Evolutionary conservation across 2,113 vertebrate species (phyloP).

Genomic region (Dendropsophus ebraccatus): DNA sequence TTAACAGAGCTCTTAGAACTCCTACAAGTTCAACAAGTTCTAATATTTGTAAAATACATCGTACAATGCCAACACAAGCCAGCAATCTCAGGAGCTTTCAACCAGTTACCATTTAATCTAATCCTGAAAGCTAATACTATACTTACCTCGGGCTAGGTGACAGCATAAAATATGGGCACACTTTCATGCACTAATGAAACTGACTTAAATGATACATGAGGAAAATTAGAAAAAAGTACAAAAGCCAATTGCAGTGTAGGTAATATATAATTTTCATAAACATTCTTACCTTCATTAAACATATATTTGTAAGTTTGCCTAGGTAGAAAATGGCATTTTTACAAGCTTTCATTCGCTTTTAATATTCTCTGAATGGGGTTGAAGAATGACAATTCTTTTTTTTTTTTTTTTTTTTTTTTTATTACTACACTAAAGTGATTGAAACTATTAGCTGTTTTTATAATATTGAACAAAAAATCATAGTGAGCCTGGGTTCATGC

Average conservation of each 20-base stretch:
- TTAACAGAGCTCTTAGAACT: constrained; percentile 16
- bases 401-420: neutral
- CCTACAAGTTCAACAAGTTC: constrained; percentile 17
- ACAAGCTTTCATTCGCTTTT: neutral
- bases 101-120: constrained; percentile 46
- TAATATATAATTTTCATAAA: constrained; percentile 25
- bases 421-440: neutral
- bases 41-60: constrained; percentile 37
- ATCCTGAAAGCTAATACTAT: constrained; percentile 40
- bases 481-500: too few species aligned
- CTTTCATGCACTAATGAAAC: constrained; percentile 51
- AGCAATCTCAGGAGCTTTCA: constrained; percentile 42
- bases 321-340: neutral
- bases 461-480: neutral
- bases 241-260: constrained; percentile 2
- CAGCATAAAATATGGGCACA: constrained; percentile 48
- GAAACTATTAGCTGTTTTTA: neutral
- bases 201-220: constrained; percentile 48
- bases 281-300: constrained; percentile 22
- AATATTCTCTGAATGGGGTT: neutral
- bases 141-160: constrained; percentile 45
- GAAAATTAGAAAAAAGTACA: constrained; percentile 27
- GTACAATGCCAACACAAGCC: constrained; percentile 39
- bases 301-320: neutral
- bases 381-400: neutral